Conservation (phyloP, 2,888 invertebrate genomes). For the Hypena proboscidalis region DNA sequence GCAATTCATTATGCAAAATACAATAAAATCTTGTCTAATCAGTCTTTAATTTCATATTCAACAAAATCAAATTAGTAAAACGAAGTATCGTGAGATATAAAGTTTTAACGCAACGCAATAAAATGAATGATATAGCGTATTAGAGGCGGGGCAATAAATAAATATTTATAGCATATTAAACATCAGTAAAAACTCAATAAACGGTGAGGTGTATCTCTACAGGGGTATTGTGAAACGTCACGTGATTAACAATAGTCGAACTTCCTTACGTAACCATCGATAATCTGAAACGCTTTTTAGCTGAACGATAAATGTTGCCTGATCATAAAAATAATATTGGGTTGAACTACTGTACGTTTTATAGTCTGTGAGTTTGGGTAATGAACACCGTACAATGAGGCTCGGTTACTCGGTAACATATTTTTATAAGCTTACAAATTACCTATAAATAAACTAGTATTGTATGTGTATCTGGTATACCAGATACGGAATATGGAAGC, state of each 20-base stretch:
- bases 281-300: slow-evolving; percentile 32
- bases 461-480: slow-evolving; percentile 8
- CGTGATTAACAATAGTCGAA: slow-evolving; percentile 49
- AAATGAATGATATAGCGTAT: slow-evolving; percentile 77
- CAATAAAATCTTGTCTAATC: slow-evolving; percentile 68
- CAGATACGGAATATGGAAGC: slow-evolving; percentile 4
- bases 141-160: slow-evolving; percentile 74
- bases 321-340: slow-evolving; percentile 40
- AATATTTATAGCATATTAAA: slow-evolving; percentile 79
- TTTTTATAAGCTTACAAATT: slow-evolving; percentile 33
- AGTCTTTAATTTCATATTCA: slow-evolving; percentile 69
- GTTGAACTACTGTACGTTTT: slow-evolving; percentile 38
- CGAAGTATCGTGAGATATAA: slow-evolving; percentile 68
- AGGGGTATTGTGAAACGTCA: slow-evolving; percentile 62
- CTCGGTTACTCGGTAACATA: slow-evolving; percentile 23
- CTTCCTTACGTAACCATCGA: slow-evolving; percentile 31
- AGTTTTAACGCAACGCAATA: slow-evolving; percentile 69
- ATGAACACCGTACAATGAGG: slow-evolving; percentile 32
- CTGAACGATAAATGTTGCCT: slow-evolving; percentile 39
- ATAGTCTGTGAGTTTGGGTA: slow-evolving; percentile 36
- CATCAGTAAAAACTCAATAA: slow-evolving; percentile 76
- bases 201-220: slow-evolving; percentile 57
- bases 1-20: slow-evolving; percentile 56
- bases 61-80: slow-evolving; percentile 74
- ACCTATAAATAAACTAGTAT: slow-evolving; percentile 19